Percentiles rank a stretch among this genome's conserved stretches.
These are phyloP conservation scores for Rhea americana DNA, from an alignment of 2,113 vertebrate species.

Conservation along the genomic window DNA sequence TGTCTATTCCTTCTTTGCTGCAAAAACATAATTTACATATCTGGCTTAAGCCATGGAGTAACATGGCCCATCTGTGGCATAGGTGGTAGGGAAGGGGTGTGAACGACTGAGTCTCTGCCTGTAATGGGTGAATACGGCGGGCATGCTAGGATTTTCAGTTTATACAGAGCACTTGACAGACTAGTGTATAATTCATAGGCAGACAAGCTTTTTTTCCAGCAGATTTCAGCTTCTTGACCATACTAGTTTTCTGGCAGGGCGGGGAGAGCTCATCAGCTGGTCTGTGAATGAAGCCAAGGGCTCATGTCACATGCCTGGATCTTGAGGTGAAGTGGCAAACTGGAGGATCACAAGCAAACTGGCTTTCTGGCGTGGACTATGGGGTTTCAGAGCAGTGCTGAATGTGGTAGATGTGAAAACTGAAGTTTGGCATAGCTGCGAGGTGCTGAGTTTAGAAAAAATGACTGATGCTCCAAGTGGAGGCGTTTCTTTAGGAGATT, in stretches of 20 bases:
- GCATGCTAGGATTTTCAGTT: not conserved
- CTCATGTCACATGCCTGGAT: rapidly evolving
- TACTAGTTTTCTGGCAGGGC: not conserved
- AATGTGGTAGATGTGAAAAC: not conserved
- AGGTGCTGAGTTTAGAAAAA: not conserved
- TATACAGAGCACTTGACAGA: not conserved
- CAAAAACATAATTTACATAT: not conserved
- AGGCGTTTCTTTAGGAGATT: not conserved
- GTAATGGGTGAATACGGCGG: not conserved
- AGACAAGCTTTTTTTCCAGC: not conserved
- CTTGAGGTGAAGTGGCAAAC: not conserved
- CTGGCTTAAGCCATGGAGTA: not conserved
- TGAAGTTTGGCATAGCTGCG: not conserved
- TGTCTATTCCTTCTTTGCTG: not conserved
- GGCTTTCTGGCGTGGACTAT: not conserved
- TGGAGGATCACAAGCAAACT: not conserved
- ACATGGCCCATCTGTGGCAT: not conserved
- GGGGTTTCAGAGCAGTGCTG: not conserved
- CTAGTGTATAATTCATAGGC: not conserved
- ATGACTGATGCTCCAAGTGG: not conserved
- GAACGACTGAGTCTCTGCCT: not conserved
- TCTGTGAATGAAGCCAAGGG: not conserved
- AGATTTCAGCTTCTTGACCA: not conserved
- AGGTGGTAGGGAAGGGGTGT: not conserved
- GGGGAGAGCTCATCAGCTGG: not conserved